Conservation (phyloP, 2,113 vertebrate genomes). For the Labrus mixtus region DNA sequence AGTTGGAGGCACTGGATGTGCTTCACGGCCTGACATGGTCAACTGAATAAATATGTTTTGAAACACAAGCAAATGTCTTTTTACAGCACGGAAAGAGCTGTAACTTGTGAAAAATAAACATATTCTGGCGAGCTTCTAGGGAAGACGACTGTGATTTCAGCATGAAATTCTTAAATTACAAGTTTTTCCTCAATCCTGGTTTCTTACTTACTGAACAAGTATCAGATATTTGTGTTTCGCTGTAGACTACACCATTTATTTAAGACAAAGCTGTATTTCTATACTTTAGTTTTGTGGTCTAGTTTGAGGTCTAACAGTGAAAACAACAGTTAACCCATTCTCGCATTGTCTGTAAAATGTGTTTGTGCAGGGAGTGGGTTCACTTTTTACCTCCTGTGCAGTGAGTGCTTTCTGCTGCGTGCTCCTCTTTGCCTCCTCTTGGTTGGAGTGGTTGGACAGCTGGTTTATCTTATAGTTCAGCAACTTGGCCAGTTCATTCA, state of each 20-base stretch:
- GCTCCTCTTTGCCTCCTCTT: slow-evolving; percentile 75
- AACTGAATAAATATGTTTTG: slow-evolving; percentile 29
- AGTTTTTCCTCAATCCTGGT: no score
- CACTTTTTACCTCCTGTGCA: slow-evolving; percentile 86
- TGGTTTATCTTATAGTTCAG: slow-evolving; percentile 90
- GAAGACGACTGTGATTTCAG: no score
- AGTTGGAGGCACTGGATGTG: slow-evolving; percentile 17
- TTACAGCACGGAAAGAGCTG: neutral
- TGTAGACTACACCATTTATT: neutral
- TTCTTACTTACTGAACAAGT: no score
- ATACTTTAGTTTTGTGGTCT: neutral
- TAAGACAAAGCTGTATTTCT: no score
- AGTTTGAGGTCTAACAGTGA: neutral
- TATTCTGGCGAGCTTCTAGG: no score
- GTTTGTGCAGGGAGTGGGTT: neutral
- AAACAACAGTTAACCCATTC: neutral
- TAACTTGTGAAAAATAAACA: no score
- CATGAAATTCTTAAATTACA: no score
- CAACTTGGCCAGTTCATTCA: slow-evolving; percentile 88
- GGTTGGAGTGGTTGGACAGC: slow-evolving; percentile 80
- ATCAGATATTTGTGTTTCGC: no score
- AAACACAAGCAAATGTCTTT: neutral
- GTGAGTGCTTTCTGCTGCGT: slow-evolving; percentile 82
- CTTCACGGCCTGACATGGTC: slow-evolving; percentile 46
- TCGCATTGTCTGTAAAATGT: neutral